Conservation (phyloP, 1,140 invertebrate genomes). For the Hyposmocoma kahamanoa region DNA sequence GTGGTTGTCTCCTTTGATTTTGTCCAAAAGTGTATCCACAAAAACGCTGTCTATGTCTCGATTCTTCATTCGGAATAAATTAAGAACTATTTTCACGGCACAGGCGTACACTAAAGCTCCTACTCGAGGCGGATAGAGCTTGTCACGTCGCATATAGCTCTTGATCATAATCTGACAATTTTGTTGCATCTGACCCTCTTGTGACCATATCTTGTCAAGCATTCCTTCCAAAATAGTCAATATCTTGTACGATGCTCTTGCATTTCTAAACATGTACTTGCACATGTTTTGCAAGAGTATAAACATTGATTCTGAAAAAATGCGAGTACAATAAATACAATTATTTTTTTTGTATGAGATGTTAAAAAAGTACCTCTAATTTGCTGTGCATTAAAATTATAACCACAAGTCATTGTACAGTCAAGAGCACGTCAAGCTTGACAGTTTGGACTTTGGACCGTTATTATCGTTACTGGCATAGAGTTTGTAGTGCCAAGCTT, state of each 20-base stretch:
- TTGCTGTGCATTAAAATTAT: no score
- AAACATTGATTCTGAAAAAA: slow-evolving; percentile 44
- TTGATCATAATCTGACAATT: slow-evolving; percentile 60
- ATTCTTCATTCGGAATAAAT: slow-evolving; percentile 14
- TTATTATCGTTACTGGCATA: no score
- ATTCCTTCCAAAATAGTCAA: slow-evolving; percentile 34
- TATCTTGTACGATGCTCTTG: slow-evolving; percentile 33
- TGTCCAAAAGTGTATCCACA: slow-evolving; percentile 27
- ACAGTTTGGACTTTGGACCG: no score
- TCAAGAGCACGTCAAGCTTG: no score
- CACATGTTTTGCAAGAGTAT: slow-evolving; percentile 47
- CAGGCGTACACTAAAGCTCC: slow-evolving; percentile 49
- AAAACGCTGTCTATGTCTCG: slow-evolving; percentile 29
- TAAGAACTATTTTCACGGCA: slow-evolving; percentile 40
- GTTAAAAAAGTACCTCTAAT: no score
- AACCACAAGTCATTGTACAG: no score
- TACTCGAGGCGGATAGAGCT: slow-evolving; percentile 42
- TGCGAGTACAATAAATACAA: no score
- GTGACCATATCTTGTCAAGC: slow-evolving; percentile 36
- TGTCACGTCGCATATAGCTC: slow-evolving; percentile 42
- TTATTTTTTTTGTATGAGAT: no score
- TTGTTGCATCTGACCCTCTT: slow-evolving; percentile 29
- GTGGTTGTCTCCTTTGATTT: slow-evolving; percentile 36
- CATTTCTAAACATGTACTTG: slow-evolving; percentile 39
- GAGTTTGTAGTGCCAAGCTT: no score